Conservation (phyloP, 2,797 vertebrate genomes). For the Fratercula arctica region DNA sequence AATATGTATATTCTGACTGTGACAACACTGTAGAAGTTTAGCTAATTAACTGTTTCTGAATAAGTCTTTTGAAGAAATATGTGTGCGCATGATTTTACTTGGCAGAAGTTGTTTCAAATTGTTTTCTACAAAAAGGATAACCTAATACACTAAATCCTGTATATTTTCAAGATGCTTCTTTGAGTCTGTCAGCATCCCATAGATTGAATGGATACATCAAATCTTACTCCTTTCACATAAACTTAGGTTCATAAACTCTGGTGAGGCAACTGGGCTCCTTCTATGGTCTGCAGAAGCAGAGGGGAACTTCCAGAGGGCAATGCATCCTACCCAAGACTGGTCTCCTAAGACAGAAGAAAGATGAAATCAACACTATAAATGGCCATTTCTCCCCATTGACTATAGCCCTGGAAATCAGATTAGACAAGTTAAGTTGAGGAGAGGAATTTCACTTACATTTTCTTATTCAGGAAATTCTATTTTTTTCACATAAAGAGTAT, state of each 20-base stretch:
- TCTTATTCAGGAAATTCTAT: not conserved
- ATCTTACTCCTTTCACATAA: not conserved
- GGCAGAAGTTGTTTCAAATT: not conserved
- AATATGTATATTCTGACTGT: not conserved
- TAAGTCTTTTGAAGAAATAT: not conserved
- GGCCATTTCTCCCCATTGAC: not conserved
- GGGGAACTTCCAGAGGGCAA: not conserved
- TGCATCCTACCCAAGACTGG: fast-evolving
- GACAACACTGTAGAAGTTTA: not conserved
- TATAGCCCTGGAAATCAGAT: not conserved
- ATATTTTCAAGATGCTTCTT: not conserved
- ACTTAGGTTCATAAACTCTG: not conserved
- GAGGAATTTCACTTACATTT: not conserved
- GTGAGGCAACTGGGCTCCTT: not conserved
- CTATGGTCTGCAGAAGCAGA: not conserved
- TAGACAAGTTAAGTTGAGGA: not conserved
- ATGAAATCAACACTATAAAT: not conserved
- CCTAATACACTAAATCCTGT: not conserved
- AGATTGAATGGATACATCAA: not conserved
- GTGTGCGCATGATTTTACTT: not conserved
- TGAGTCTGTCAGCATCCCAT: not conserved
- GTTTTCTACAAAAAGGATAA: not conserved
- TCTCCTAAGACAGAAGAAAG: not conserved
- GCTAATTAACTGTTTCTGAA: not conserved
- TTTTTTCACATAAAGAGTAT: not conserved